phyloP scores from a whole-genome alignment of 2,113 vertebrate genomes.

The Garra rufa region DNA sequence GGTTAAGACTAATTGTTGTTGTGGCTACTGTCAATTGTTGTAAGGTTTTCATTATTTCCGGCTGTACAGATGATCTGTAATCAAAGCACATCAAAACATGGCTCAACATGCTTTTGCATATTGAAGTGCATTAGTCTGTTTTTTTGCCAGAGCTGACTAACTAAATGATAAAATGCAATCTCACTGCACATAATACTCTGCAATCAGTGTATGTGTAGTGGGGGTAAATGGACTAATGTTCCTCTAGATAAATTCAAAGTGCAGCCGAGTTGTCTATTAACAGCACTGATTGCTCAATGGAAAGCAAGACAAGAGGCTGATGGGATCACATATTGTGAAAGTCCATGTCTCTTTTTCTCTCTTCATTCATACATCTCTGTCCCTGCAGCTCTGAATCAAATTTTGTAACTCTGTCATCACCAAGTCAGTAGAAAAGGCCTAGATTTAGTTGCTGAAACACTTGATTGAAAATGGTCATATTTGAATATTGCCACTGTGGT shows the following conservation, averaged over 20 bases:
- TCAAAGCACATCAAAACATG: not conserved
- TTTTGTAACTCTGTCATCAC: not conserved
- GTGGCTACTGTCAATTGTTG: not conserved
- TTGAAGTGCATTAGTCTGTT: not conserved
- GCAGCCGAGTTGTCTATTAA: not conserved
- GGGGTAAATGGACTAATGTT: constrained; percentile 24
- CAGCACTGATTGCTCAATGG: constrained; percentile 4
- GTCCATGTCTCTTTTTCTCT: not conserved
- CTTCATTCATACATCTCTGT: not conserved
- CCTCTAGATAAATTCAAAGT: constrained; percentile 18
- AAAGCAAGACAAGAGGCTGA: constrained; percentile 17
- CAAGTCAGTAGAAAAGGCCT: not conserved
- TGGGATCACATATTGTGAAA: not conserved
- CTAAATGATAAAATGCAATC: constrained; percentile 22
- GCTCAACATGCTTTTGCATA: not conserved
- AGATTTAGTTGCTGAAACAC: not conserved
- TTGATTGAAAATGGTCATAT: not conserved
- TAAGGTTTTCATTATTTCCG: not conserved
- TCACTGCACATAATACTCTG: not conserved
- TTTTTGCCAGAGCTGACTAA: constrained; percentile 16
- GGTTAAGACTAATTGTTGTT: no score
- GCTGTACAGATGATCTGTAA: not conserved
- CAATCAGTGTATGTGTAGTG: not conserved
- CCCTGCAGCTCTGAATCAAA: not conserved
- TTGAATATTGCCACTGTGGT: not conserved